Percentiles rank a stretch among this genome's conserved stretches.
Evolutionary conservation across 2,888 invertebrate genomes (phyloP).

Genomic region (Acronicta alni): DNA sequence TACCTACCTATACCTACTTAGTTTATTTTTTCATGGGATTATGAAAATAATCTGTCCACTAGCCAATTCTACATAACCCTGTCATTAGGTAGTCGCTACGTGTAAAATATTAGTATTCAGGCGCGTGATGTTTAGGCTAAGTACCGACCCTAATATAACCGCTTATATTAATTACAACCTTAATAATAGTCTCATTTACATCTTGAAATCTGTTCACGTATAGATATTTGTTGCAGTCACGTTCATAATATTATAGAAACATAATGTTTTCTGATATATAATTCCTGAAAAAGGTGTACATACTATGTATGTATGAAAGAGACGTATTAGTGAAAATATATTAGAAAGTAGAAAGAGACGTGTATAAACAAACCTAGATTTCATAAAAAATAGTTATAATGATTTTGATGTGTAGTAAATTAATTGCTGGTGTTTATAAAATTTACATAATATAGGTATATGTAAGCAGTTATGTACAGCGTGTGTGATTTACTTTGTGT

Average conservation of each 20-base stretch:
- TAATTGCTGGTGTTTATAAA: not conserved
- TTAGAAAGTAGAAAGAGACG: slow-evolving; percentile 63
- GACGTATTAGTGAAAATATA: slow-evolving; percentile 77
- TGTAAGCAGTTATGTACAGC: not conserved
- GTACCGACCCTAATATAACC: slow-evolving; percentile 1
- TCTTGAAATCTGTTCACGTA: not conserved
- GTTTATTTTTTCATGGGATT: too few relatives aligned
- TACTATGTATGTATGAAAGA: slow-evolving; percentile 63
- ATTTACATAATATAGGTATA: not conserved
- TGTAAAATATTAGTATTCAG: slow-evolving; percentile 2
- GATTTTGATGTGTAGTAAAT: not conserved
- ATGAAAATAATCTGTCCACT: too few relatives aligned
- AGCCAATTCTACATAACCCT: too few relatives aligned
- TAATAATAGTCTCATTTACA: slow-evolving; percentile 2
- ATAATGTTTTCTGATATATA: slow-evolving; percentile 20
- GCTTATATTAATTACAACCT: not conserved
- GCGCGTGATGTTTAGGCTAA: slow-evolving; percentile 2
- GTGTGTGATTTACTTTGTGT: slow-evolving; percentile 1
- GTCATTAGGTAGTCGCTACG: not conserved
- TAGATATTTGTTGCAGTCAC: slow-evolving; percentile 7
- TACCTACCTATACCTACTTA: too few relatives aligned
- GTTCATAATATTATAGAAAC: not conserved
- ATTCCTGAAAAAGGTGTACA: slow-evolving; percentile 53
- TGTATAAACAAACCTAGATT: slow-evolving; percentile 12
- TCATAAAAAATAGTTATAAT: not conserved